Conservation (phyloP, 2,888 invertebrate species). For the Acleris holmiana region DNA sequence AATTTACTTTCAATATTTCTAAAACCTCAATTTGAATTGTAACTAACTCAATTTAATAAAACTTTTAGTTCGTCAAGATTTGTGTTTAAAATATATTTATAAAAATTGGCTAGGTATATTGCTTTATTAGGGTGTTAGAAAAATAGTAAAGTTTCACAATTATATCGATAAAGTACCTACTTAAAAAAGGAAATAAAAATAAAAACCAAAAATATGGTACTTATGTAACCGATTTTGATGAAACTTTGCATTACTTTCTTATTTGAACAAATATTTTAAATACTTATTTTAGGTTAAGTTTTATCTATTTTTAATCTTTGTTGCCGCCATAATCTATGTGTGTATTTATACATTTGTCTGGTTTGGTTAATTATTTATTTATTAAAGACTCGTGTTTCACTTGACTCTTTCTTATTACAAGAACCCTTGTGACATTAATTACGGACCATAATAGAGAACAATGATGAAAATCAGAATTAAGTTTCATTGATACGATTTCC, state of each 20-base stretch:
- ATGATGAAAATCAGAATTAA: too few species aligned
- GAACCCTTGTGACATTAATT: too few species aligned
- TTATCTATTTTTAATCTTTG: constrained; percentile 38
- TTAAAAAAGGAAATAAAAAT: constrained; percentile 4
- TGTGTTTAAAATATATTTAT: neutral
- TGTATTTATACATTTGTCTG: constrained; percentile 51
- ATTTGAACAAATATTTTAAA: constrained; percentile 28
- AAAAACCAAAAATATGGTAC: neutral
- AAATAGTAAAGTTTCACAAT: constrained; percentile 24
- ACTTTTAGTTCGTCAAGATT: neutral
- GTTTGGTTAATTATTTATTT: constrained; percentile 49
- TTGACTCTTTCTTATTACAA: constrained; percentile 28
- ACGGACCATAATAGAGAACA: too few species aligned
- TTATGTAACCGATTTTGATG: constrained; percentile 11
- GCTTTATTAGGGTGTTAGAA: constrained; percentile 34
- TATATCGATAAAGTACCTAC: neutral
- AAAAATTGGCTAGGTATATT: constrained; percentile 31
- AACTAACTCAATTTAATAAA: too few species aligned
- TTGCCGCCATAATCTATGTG: constrained; percentile 52
- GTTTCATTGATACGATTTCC: too few species aligned
- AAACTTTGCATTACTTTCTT: constrained; percentile 33
- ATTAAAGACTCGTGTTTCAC: constrained; percentile 41
- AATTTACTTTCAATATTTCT: too few species aligned
- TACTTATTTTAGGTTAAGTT: constrained; percentile 36
- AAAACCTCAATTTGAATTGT: too few species aligned